Base-by-base conservation (phyloP, 2,113 vertebrate genomes). In the Dicentrarchus labrax region DNA sequence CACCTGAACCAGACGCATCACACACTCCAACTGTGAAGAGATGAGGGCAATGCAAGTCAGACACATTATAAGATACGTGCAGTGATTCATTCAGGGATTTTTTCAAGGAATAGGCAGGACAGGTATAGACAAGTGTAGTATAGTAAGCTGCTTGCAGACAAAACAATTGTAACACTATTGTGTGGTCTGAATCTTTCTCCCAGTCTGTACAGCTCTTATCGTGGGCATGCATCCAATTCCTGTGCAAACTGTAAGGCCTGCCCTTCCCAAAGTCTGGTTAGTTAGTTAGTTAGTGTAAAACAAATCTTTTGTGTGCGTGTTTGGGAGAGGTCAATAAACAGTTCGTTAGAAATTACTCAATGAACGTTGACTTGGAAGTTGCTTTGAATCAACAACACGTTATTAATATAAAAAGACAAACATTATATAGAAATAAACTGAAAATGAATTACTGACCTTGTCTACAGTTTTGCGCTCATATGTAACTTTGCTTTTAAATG, bases 1-100 rank as follows among this genome's bases (percentile, higher is more conserved):
- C 61, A 96, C 97, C 94, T 97, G 96, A 85, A 99, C 96, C 94
- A 99, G 91, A 86, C 96, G 97, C 83, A 97, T 96, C 83, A 99
- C 94, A 87, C 98, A 99, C 93, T 99, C 98, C 97, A 99, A 89
- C 98, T 99, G 95, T 54, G 91, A 61, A 71, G 85, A 67, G 50
- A 85, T 69, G 12, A 53, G 36, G 22, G 24, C 6, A 78, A 48
- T 3, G 73, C 8, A 54, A 22, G 15, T 78, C 15, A 79, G n/a
- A 60, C 38, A 7, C 4, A 57, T 30, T 43, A 36, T 2, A 10
- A 45, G 9, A 1, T 2, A 6, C 6, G 7, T 8, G 24, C 30
- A 50, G 19, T 17, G n/a, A 68, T 62, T 41, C 8, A 66, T 22
- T 59, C 15, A 65, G 45, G 19, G 38, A 45, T 19, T 59, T 30